Percentiles rank a stretch among this genome's conserved stretches.
These are phyloP conservation scores for Eurois occulta DNA, from an alignment of 2,888 invertebrate species.

Conservation along the genomic window DNA sequence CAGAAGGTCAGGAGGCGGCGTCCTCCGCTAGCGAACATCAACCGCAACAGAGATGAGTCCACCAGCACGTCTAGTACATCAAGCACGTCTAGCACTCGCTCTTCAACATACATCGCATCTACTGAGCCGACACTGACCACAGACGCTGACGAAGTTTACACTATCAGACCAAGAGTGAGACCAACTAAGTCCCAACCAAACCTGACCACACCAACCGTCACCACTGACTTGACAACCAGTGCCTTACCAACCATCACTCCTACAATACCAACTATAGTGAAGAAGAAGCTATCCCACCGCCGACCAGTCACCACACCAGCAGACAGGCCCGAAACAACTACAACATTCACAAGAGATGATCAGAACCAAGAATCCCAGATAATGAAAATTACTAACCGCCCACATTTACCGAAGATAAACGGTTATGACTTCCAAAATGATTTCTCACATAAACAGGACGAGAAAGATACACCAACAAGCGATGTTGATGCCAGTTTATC, in stretches of 20 bases:
- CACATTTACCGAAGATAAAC: slow-evolving; percentile 75
- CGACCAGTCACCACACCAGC: slow-evolving; percentile 79
- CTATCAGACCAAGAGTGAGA: slow-evolving; percentile 83
- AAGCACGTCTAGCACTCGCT: slow-evolving; percentile 62
- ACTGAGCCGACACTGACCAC: slow-evolving; percentile 77
- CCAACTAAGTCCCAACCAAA: slow-evolving; percentile 78
- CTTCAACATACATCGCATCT: slow-evolving; percentile 66
- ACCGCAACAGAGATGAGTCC: slow-evolving; percentile 78
- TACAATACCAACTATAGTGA: slow-evolving; percentile 84
- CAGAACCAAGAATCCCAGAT: slow-evolving; percentile 85
- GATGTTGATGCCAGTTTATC: slow-evolving; percentile 84
- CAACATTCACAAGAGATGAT: slow-evolving; percentile 77
- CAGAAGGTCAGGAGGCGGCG: slow-evolving; percentile 87
- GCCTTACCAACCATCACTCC: slow-evolving; percentile 87
- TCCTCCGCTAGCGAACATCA: slow-evolving; percentile 79
- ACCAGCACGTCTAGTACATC: slow-evolving; percentile 69
- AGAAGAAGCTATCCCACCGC: slow-evolving; percentile 84
- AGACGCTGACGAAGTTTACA: slow-evolving; percentile 80
- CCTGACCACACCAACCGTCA: slow-evolving; percentile 85
- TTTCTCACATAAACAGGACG: slow-evolving; percentile 88
- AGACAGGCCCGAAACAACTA: slow-evolving; percentile 82
- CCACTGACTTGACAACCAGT: slow-evolving; percentile 87
- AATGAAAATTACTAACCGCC: slow-evolving; percentile 88
- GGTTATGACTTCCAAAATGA: slow-evolving; percentile 81
- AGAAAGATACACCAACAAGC: slow-evolving; percentile 89